These are phyloP conservation scores for Labroides dimidiatus DNA, from an alignment of 2,797 vertebrate genomes.

Conservation along the genomic window DNA sequence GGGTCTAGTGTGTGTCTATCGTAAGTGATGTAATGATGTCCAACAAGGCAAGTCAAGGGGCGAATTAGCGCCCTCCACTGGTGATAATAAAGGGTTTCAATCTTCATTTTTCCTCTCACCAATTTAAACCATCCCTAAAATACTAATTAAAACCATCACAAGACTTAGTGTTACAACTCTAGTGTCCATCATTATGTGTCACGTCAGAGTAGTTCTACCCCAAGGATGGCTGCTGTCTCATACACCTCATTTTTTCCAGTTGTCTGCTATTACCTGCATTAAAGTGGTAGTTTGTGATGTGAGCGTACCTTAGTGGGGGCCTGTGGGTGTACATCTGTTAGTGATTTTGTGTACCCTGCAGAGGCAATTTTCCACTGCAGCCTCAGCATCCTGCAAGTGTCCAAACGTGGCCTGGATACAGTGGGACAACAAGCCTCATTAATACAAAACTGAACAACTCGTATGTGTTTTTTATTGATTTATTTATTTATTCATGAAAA, in stretches of 20 bases:
- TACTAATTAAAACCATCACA: too few relatives aligned
- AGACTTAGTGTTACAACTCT: background rate
- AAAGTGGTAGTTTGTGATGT: constrained; percentile 32
- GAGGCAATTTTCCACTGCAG: constrained; percentile 62
- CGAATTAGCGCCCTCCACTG: too few relatives aligned
- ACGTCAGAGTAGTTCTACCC: constrained; percentile 9
- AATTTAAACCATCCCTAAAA: too few relatives aligned
- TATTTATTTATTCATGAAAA: background rate
- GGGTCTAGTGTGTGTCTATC: too few relatives aligned
- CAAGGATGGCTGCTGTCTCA: background rate
- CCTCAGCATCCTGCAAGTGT: constrained; percentile 48
- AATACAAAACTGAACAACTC: constrained; percentile 3
- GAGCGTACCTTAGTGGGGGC: constrained; percentile 47
- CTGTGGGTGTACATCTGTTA: constrained; percentile 72
- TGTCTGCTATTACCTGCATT: constrained; percentile 41
- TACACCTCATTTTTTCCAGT: constrained; percentile 41
- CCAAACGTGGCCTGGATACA: constrained; percentile 29
- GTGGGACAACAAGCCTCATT: constrained; percentile 21
- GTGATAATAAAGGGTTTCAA: too few relatives aligned
- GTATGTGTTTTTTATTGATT: too few relatives aligned
- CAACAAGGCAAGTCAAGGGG: too few relatives aligned
- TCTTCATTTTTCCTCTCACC: too few relatives aligned
- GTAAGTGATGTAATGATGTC: too few relatives aligned
- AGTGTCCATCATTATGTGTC: background rate
- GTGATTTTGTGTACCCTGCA: constrained; percentile 65